Evolutionary conservation across 35 echinoderm and acorn worm species (phyloP), one percentile per base, ranked within the genome.

Genomic region (Ophiothrix spiculata): DNA sequence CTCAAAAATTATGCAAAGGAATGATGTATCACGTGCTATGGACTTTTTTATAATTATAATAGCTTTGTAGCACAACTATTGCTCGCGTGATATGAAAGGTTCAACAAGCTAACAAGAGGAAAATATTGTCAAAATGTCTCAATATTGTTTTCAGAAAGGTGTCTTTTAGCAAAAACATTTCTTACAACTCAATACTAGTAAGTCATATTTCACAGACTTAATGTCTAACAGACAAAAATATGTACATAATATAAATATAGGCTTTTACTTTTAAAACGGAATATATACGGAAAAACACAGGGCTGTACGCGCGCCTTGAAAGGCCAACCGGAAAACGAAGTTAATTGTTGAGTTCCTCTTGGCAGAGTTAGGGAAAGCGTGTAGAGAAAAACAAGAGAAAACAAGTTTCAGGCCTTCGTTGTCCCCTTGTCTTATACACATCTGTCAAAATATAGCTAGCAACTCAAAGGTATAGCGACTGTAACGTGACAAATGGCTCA

Each of bases 301-400:
- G 29, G 60, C 8, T 12, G 29, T 69, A 28, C 29, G 23, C 17
- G 60, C 60, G 60, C 60, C 60, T 69, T 69, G n/a, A 69, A 69
- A 69, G 60, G 60, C 60, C 60, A 69, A 69, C 60, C 60, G 60
- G 60, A 69, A 69, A 69, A 69, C 25, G 60, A 4, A 69, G 16
- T 69, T 69, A 69, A 69, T 69, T 69, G 60, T 69, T 69, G 29
- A n/a, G 60, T 69, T 69, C 60, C 60, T 69, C 29, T 69, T 69
- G 60, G 60, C 60, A 69, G 25, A 69, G 16, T 69, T 15, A 69
- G 60, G 60, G 60, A 69, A 69, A 69, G n/a, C 60, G 60, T 69
- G 60, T 69, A 25, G 60, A 69, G 60, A 69, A 69, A 69, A 69
- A 69, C 60, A 69, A 69, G 60, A 25, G 16, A 69, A 15, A 69